phyloP scores from a whole-genome alignment of 2,888 invertebrate species.

The Coronaproctus castanopsis region DNA sequence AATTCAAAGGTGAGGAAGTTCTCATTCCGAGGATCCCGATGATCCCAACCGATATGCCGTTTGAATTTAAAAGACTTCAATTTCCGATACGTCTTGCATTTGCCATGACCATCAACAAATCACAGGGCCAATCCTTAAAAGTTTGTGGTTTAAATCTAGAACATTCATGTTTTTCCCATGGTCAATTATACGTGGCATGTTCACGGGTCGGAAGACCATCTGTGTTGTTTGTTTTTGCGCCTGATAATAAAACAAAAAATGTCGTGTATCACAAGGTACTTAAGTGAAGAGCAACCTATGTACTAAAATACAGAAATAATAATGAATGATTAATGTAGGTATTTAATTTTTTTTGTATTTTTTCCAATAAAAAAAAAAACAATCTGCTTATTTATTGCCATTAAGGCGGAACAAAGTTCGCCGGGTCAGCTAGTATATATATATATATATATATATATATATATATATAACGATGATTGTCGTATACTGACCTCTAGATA shows the following conservation, averaged over 20 bases:
- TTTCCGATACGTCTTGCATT: conserved; percentile 17
- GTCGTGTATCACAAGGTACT: conserved; percentile 2
- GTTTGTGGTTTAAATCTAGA: conserved; percentile 16
- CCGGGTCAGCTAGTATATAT: too few species aligned
- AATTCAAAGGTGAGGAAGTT: conserved; percentile 21
- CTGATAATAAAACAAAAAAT: background rate
- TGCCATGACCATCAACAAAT: conserved; percentile 17
- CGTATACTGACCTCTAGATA: too few species aligned
- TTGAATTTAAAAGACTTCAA: conserved; percentile 17
- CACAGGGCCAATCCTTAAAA: conserved; percentile 17
- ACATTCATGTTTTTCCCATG: conserved; percentile 16
- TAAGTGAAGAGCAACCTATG: too few species aligned
- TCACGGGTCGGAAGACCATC: background rate
- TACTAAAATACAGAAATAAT: too few species aligned
- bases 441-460: too few species aligned
- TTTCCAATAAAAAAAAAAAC: too few species aligned
- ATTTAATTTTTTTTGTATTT: too few species aligned
- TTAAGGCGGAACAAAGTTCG: too few species aligned
- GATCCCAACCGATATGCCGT: conserved; percentile 16
- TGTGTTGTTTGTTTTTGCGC: background rate
- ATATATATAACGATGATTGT: too few species aligned
- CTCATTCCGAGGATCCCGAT: conserved; percentile 17
- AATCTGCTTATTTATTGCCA: too few species aligned
- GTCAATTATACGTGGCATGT: conserved; percentile 11
- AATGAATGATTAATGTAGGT: too few species aligned